These are phyloP conservation scores for Tachina fera DNA, from an alignment of 2,888 invertebrate genomes.

Conservation along the genomic window DNA sequence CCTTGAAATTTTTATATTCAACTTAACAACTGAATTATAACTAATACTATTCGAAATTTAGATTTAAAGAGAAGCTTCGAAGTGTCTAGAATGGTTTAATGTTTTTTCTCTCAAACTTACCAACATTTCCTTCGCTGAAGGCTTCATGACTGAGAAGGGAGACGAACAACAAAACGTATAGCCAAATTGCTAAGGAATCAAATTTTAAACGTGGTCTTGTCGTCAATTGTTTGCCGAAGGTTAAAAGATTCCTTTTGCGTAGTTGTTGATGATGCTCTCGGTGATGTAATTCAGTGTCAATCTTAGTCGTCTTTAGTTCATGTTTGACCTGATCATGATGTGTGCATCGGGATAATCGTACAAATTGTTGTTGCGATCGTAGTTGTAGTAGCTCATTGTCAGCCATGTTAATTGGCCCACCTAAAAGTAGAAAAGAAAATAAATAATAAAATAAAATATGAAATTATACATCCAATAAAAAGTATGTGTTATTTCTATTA, in stretches of 20 bases:
- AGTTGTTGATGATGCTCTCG: conserved; percentile 19
- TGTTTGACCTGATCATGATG: conserved; percentile 22
- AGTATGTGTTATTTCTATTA: conserved; percentile 27
- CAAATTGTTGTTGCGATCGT: conserved; percentile 75
- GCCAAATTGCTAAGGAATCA: conserved; percentile 73
- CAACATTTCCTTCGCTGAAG: conserved; percentile 81
- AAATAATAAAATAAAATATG: neutral
- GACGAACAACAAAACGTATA: conserved; percentile 74
- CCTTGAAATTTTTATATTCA: no score
- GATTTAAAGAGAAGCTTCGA: no score
- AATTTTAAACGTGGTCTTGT: conserved; percentile 68
- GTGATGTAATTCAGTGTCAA: neutral
- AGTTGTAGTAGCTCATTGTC: conserved; percentile 81
- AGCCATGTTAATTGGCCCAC: conserved; percentile 83
- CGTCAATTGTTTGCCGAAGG: conserved; percentile 4
- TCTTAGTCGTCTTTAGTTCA: conserved; percentile 40
- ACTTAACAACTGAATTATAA: no score
- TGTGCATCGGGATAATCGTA: conserved; percentile 41
- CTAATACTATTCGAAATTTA: no score
- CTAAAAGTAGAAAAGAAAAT: conserved; percentile 72
- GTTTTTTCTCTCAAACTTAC: conserved; percentile 75
- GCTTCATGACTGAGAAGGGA: conserved; percentile 77
- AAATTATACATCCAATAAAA: conserved; percentile 24
- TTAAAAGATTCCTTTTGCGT: conserved; percentile 22
- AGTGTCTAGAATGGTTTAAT: no score